These are phyloP conservation scores for Pteruthius melanotis DNA, from an alignment of 2,113 vertebrate species.

Conservation along the genomic window DNA sequence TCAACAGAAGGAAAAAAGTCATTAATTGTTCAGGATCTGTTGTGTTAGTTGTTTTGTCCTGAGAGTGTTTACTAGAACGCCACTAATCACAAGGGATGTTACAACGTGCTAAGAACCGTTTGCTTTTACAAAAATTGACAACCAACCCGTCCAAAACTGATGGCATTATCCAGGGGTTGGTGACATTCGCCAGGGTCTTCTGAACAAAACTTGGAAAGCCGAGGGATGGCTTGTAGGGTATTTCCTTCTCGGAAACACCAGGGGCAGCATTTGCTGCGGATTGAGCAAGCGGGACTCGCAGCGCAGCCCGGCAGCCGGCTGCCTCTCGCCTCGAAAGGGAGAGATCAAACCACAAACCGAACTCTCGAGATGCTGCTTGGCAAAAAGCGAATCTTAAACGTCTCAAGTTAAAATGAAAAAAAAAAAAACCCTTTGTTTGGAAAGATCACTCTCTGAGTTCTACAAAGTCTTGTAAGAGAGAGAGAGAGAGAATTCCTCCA, in stretches of 20 bases:
- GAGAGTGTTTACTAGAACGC: not conserved
- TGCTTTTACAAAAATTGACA: not conserved
- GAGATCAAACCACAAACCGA: not conserved
- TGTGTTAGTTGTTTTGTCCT: not conserved
- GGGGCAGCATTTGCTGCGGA: constrained; percentile 42
- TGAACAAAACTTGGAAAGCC: not conserved
- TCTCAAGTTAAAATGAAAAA: not conserved
- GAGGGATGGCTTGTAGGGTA: not conserved
- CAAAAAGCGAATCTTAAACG: not conserved
- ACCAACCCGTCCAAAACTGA: not conserved
- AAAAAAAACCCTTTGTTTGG: not conserved
- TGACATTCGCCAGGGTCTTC: not conserved
- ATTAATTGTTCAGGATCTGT: not conserved
- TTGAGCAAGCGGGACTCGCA: not conserved
- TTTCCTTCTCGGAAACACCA: not conserved
- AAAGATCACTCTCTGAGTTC: not conserved
- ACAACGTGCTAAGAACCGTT: not conserved
- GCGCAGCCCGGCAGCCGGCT: not conserved
- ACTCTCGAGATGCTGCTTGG: not conserved
- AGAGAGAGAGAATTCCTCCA: not conserved
- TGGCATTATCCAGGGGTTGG: not conserved
- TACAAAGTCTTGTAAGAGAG: not conserved
- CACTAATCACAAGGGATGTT: not conserved
- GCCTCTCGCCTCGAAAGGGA: not conserved
- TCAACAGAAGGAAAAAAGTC: not conserved